A percentile compares a stretch with the other conserved stretches of the same genome.
These are phyloP conservation scores for Tenebrio molitor DNA, from an alignment of 1,140 invertebrate genomes.

Conservation along the genomic window DNA sequence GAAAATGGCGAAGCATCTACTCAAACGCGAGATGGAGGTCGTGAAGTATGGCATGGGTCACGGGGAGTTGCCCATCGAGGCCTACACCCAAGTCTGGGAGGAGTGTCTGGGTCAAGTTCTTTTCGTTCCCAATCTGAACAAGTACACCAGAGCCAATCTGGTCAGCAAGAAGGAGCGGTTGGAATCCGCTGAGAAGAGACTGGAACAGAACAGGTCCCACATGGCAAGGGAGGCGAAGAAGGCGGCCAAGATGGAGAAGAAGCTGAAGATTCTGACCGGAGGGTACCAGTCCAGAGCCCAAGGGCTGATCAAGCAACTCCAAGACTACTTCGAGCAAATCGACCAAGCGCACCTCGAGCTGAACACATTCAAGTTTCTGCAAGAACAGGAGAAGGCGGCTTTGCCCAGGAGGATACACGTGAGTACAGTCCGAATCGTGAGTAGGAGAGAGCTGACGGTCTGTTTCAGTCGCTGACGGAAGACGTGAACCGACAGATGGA, in stretches of 20 bases:
- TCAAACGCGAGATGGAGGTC: conserved; percentile 88
- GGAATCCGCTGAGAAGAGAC: conserved; percentile 91
- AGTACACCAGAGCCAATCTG: conserved; percentile 92
- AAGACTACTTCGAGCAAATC: conserved; percentile 90
- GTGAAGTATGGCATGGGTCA: conserved; percentile 96
- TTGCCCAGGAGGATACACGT: conserved; percentile 85
- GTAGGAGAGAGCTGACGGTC: conserved; percentile 20
- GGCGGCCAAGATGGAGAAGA: conserved; percentile 98
- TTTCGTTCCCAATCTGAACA: conserved; percentile 64
- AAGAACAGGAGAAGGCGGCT: conserved; percentile 91
- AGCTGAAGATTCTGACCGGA: conserved; percentile 93
- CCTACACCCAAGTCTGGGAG: conserved; percentile 84
- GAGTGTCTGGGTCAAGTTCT: conserved; percentile 86
- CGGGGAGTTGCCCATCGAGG: conserved; percentile 90
- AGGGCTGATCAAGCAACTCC: conserved; percentile 90
- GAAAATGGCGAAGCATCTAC: conserved; percentile 74
- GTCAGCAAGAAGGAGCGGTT: conserved; percentile 97
- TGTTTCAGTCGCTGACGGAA: conserved; percentile 84
- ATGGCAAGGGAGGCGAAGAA: conserved; percentile 97
- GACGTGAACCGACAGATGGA: conserved; percentile 94
- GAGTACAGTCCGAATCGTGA: conserved; percentile 22
- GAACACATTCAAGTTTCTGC: conserved; percentile 93
- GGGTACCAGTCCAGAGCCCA: conserved; percentile 91
- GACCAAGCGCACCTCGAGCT: conserved; percentile 91
- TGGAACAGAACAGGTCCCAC: conserved; percentile 93